These are phyloP conservation scores for Orussus abietinus DNA, from an alignment of 1,140 invertebrate species.

Conservation along the genomic window DNA sequence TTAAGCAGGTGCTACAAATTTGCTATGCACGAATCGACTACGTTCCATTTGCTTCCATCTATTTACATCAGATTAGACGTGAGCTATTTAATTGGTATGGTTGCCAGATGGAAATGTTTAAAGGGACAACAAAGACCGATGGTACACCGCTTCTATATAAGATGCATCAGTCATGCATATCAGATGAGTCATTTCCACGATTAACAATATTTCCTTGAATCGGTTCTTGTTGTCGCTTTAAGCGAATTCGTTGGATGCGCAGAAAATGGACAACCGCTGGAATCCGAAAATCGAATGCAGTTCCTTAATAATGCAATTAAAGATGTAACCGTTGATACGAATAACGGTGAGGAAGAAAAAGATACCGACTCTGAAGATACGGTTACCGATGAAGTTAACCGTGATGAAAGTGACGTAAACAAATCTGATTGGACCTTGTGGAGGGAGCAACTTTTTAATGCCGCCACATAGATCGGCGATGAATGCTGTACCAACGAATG, in stretches of 20 bases:
- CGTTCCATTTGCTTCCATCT: slow-evolving; percentile 2
- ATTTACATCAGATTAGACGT: slow-evolving; percentile 10
- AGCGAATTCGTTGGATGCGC: slow-evolving; percentile 10
- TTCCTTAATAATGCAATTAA: slow-evolving; percentile 4
- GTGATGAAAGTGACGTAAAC: neutral
- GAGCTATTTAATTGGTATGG: slow-evolving; percentile 4
- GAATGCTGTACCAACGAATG: neutral
- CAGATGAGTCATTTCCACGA: slow-evolving; percentile 12
- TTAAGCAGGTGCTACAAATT: neutral
- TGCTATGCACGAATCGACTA: neutral
- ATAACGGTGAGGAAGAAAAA: neutral
- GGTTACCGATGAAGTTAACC: neutral
- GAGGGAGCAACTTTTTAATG: neutral
- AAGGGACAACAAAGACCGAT: neutral
- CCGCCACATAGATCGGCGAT: neutral
- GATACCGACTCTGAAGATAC: neutral
- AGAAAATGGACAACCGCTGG: slow-evolving; percentile 6
- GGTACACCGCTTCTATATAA: slow-evolving; percentile 3
- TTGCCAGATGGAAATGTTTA: slow-evolving; percentile 7
- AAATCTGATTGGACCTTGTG: neutral
- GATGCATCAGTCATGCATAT: slow-evolving; percentile 9
- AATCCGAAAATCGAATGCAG: slow-evolving; percentile 11
- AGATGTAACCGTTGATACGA: neutral
- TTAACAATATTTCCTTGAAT: slow-evolving; percentile 10
- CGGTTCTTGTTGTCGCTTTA: slow-evolving; percentile 4